Evolutionary conservation across 2,888 invertebrate genomes (phyloP).

Genomic region (Eulithis prunata): DNA sequence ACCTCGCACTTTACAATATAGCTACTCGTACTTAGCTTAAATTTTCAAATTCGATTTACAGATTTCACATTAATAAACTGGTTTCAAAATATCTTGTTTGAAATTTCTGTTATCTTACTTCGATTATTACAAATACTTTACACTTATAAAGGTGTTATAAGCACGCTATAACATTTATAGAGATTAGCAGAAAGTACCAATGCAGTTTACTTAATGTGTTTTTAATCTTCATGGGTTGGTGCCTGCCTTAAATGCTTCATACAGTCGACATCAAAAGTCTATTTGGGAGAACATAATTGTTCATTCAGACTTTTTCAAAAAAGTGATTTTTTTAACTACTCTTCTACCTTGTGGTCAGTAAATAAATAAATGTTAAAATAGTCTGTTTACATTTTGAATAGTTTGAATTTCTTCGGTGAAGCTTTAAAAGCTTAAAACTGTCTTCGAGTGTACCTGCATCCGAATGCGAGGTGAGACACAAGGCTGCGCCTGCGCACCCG

Average conservation of each 20-base stretch:
- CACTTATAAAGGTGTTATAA: no score
- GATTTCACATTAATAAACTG: no score
- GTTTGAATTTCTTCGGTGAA: neutral
- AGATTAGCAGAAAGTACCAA: neutral
- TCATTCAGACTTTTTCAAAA: no score
- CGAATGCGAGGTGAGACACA: constrained; percentile 51
- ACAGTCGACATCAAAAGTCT: neutral
- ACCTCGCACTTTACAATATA: no score
- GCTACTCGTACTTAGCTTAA: no score
- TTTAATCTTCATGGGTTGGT: neutral
- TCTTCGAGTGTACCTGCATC: constrained; percentile 30
- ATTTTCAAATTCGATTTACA: no score
- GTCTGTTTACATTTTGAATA: neutral
- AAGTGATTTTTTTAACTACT: no score
- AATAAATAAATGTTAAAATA: neutral
- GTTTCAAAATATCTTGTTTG: no score
- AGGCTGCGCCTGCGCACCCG: constrained; percentile 62
- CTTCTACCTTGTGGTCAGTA: no score
- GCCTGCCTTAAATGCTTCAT: neutral
- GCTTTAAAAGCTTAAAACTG: constrained; percentile 11
- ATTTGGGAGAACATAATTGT: no score
- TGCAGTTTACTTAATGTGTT: neutral
- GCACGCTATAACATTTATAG: neutral
- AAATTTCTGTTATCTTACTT: no score
- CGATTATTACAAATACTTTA: no score